These are phyloP conservation scores for Drosophila rellima DNA, from an alignment of 2,888 invertebrate species.

Conservation along the genomic window DNA sequence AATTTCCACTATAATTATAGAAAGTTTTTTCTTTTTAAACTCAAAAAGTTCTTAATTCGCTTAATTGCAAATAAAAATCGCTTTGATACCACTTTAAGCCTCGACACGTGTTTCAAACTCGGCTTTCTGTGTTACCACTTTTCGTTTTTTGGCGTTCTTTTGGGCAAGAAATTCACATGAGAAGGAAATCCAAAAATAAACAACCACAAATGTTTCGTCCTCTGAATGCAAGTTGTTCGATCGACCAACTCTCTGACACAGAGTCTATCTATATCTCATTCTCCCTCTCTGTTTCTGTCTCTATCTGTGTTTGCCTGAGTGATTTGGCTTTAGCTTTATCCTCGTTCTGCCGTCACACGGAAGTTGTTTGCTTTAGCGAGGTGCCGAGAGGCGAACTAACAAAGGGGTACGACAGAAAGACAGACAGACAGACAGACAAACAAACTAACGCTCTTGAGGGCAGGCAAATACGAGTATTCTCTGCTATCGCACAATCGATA, in stretches of 20 bases:
- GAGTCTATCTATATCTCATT: background rate
- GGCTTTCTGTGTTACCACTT: background rate
- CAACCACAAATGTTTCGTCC: slow-evolving; percentile 18
- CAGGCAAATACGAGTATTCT: slow-evolving; percentile 37
- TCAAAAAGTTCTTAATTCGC: slow-evolving; percentile 3
- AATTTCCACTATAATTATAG: background rate
- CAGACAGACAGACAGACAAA: slow-evolving; percentile 17
- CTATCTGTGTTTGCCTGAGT: slow-evolving; percentile 36
- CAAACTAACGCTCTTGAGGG: slow-evolving; percentile 30
- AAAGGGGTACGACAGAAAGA: slow-evolving; percentile 16
- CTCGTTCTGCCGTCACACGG: slow-evolving; percentile 27
- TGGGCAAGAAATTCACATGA: slow-evolving; percentile 18
- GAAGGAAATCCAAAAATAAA: slow-evolving; percentile 15
- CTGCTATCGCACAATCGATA: slow-evolving; percentile 65
- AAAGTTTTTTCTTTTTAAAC: background rate
- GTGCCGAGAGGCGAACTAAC: slow-evolving; percentile 41
- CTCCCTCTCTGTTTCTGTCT: background rate
- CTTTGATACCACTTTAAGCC: slow-evolving; percentile 4
- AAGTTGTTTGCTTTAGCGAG: slow-evolving; percentile 60
- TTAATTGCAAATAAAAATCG: slow-evolving; percentile 10
- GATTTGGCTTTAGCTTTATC: slow-evolving; percentile 43
- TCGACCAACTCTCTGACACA: slow-evolving; percentile 4
- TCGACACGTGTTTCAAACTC: background rate
- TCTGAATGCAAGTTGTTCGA: slow-evolving; percentile 28
- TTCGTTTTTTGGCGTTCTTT: slow-evolving; percentile 18